These are phyloP conservation scores for Triplophysa dalaica DNA, from an alignment of 2,113 vertebrate genomes.

Conservation along the genomic window DNA sequence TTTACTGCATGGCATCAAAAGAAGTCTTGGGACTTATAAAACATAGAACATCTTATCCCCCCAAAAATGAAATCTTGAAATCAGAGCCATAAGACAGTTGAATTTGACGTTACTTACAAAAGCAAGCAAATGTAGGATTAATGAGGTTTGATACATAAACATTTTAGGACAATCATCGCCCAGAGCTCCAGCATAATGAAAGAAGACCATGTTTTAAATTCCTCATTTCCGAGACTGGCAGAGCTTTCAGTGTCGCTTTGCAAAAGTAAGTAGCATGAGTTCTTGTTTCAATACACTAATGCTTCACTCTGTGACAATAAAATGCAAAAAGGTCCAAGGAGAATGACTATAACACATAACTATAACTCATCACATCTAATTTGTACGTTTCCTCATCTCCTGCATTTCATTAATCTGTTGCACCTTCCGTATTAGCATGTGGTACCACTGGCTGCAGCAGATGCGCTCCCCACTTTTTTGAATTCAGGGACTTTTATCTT, in stretches of 20 bases:
- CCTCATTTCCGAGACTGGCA: background rate
- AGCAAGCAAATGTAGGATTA: slow-evolving; percentile 11
- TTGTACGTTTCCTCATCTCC: slow-evolving; percentile 11
- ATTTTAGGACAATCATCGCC: background rate
- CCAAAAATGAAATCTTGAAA: background rate
- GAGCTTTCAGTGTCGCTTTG: slow-evolving; percentile 1
- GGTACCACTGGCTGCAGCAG: slow-evolving; percentile 57
- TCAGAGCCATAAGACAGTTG: background rate
- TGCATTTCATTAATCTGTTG: slow-evolving; percentile 61
- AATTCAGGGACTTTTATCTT: slow-evolving; percentile 69
- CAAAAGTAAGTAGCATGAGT: background rate
- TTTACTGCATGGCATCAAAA: too few relatives aligned
- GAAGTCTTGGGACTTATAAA: background rate
- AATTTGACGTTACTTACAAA: background rate
- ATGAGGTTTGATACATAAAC: slow-evolving; percentile 10
- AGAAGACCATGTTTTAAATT: background rate
- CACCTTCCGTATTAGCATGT: slow-evolving; percentile 60
- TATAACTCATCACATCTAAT: slow-evolving; percentile 40
- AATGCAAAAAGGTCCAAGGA: background rate
- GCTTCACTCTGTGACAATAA: background rate
- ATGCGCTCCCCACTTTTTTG: slow-evolving; percentile 59
- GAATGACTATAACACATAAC: background rate
- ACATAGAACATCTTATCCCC: background rate
- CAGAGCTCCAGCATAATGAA: background rate
- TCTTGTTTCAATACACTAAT: slow-evolving; percentile 10